phyloP scores from a whole-genome alignment of 1,140 invertebrate genomes.

The Heliconius hermathena region DNA sequence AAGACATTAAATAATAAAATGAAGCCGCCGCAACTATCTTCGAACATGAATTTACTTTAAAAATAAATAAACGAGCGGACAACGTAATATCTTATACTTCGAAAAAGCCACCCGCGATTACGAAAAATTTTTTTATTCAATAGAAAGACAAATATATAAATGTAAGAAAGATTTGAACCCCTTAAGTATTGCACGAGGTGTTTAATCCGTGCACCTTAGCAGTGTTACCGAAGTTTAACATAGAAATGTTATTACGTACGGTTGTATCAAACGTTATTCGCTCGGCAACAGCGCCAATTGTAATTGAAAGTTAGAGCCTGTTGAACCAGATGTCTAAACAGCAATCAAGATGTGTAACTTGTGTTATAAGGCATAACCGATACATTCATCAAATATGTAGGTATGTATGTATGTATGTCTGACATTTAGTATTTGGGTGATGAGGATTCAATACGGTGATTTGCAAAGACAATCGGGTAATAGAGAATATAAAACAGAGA shows the following conservation, averaged over 20 bases:
- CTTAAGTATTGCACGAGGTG: no score
- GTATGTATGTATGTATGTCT: not conserved
- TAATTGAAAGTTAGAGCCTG: slow-evolving; percentile 11
- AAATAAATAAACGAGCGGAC: no score
- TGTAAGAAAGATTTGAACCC: no score
- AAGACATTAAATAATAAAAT: no score
- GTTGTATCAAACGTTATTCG: not conserved
- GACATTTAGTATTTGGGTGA: not conserved
- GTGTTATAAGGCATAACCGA: slow-evolving; percentile 8
- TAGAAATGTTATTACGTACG: not conserved
- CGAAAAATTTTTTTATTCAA: no score
- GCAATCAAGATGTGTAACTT: slow-evolving; percentile 17
- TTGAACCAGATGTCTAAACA: slow-evolving; percentile 17
- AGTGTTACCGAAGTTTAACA: not conserved
- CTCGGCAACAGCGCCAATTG: not conserved
- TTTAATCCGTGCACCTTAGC: no score
- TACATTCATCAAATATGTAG: slow-evolving; percentile 15
- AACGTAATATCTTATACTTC: no score
- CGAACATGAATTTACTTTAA: no score
- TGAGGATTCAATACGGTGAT: not conserved
- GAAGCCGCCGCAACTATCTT: no score
- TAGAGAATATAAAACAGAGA: no score
- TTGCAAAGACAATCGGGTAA: not conserved
- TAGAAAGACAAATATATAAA: no score
- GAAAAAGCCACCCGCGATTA: no score